Base-by-base conservation (phyloP, 2,797 vertebrate species). In the Pangasius sanitwongsei region DNA sequence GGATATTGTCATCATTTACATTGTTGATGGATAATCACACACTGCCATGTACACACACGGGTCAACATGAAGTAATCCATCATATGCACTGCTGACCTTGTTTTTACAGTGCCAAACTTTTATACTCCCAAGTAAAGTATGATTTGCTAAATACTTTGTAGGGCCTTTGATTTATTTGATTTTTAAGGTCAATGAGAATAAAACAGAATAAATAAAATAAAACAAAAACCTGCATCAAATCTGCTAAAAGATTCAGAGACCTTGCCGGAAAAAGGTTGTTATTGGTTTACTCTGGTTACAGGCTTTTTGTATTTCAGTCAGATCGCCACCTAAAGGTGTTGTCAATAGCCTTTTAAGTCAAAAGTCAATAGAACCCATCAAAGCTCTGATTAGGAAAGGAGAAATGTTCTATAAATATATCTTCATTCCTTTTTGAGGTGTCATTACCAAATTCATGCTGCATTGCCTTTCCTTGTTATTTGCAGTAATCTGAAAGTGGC, bases 281-380 rank as follows among this genome's bases (percentile, higher is more conserved):
- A 48, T 81, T 86, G 65, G 86, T 80, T 80, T 44, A 75, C n/a
- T 83, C 70, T 67, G 65, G 61, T 78, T 61, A 70, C 37, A 86
- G 18, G 28, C 65, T 53, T 88, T 77, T 83, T 20, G 67, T 16
- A 55, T 61, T 75, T 83, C 5, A 82, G 28, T 82, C 31, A 50
- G 16, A 85, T n/a, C 31, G 65, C 41, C 87, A 75, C 41, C 34
- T 57, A 18, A 86, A 59, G 87, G 28, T 53, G 83, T 59, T 75
- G n/a, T 59, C 53, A 88, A 84, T 86, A 86, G 74, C 50, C 86
- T 87, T 91, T 86, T 61, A 91, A 65, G 37, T 53, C 50, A 86
- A 84, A 65, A 74, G 37, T 80, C 74, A 88, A 87, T 63, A 80
- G 9, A 84, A 37, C 5, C 67, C 44, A 86, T 90, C 53, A 86